These are phyloP conservation scores for Agonopterix heracliana DNA, from an alignment of 2,888 invertebrate genomes.

Conservation along the genomic window DNA sequence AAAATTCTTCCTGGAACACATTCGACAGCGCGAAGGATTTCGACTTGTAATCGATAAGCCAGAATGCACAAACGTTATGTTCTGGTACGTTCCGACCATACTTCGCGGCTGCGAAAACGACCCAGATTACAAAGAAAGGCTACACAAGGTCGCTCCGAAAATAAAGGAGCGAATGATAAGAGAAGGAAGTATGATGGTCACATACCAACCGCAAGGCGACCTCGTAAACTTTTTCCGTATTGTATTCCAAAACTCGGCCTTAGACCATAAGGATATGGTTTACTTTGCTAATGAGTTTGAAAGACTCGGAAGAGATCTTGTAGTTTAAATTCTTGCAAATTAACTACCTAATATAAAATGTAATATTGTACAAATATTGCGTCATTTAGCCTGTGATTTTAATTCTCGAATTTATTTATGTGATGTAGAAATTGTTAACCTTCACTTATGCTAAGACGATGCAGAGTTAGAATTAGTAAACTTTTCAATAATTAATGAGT, in stretches of 20 bases:
- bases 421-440: not conserved
- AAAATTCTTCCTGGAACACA: slow-evolving; percentile 80
- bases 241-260: slow-evolving; percentile 92
- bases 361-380: slow-evolving; percentile 32
- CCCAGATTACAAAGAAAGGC: slow-evolving; percentile 76
- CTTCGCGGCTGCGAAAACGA: slow-evolving; percentile 72
- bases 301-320: slow-evolving; percentile 82
- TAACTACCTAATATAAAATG: slow-evolving; percentile 9
- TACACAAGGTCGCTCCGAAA: slow-evolving; percentile 91
- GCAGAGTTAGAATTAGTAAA: not conserved
- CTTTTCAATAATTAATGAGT: not conserved
- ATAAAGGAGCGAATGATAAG: slow-evolving; percentile 97
- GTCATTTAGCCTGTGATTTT: slow-evolving; percentile 55
- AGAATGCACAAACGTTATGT: slow-evolving; percentile 96
- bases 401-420: slow-evolving; percentile 14
- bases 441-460: not conserved
- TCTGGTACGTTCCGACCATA: slow-evolving; percentile 95
- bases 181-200: slow-evolving; percentile 96
- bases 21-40: slow-evolving; percentile 83
- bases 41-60: slow-evolving; percentile 84
- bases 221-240: slow-evolving; percentile 96
- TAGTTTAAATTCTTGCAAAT: slow-evolving; percentile 33
- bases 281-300: slow-evolving; percentile 93
- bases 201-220: slow-evolving; percentile 92
- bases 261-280: slow-evolving; percentile 88